Percentiles rank a stretch among this genome's conserved stretches.
Evolutionary conservation across 2,888 invertebrate genomes (phyloP).

Genomic region (Urechis unicinctus): DNA sequence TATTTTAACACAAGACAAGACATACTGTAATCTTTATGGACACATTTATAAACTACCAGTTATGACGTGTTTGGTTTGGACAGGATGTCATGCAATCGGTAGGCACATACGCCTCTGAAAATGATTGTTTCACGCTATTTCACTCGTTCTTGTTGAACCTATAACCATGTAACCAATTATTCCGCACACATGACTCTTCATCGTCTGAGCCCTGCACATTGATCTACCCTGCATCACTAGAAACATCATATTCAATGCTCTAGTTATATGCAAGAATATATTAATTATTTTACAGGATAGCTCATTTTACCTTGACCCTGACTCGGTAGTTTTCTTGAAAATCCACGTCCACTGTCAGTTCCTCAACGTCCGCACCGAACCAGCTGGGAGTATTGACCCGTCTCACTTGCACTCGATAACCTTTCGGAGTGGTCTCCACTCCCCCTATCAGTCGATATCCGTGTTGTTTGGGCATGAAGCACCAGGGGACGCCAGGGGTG

Average conservation of each 20-base stretch:
- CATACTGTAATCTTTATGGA: neutral
- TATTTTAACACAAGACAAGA: neutral
- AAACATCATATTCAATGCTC: neutral
- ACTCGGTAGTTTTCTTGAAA: constrained; percentile 23
- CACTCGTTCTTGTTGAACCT: too few species aligned
- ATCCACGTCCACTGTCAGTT: constrained; percentile 17
- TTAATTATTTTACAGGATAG: neutral
- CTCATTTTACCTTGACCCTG: constrained; percentile 18
- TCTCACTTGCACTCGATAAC: constrained; percentile 10
- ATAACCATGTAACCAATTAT: neutral
- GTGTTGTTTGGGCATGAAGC: neutral
- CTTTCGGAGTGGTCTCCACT: constrained; percentile 6
- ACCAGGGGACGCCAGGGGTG: constrained; percentile 4
- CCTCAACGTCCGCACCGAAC: constrained; percentile 12
- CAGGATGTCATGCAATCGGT: too few species aligned
- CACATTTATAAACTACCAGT: too few species aligned
- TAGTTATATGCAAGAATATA: neutral
- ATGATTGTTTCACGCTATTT: too few species aligned
- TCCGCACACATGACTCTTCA: too few species aligned
- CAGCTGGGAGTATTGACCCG: constrained; percentile 7
- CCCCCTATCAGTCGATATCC: constrained; percentile 8
- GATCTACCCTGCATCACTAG: too few species aligned
- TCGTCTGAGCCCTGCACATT: too few species aligned
- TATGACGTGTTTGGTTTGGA: too few species aligned
- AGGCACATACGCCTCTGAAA: too few species aligned